These are phyloP conservation scores for Columba janthina DNA, from an alignment of 2,113 vertebrate species.

Conservation along the genomic window DNA sequence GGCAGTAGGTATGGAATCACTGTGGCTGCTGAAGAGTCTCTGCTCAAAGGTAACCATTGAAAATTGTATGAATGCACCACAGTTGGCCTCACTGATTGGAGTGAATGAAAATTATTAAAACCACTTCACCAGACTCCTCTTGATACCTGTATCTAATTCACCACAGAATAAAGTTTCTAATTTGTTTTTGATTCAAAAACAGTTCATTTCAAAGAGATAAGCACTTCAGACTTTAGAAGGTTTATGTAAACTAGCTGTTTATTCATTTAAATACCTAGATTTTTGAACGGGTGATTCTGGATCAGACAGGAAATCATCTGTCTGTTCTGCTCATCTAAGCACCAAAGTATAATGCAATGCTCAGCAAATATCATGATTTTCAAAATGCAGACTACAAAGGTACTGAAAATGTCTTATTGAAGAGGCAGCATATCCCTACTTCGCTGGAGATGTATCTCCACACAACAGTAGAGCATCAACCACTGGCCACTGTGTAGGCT, in stretches of 20 bases:
- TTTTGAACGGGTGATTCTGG: not conserved
- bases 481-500: not conserved
- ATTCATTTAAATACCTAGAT: not conserved
- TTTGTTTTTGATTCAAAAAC: not conserved
- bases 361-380: not conserved
- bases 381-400: not conserved
- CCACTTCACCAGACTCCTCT: not conserved
- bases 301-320: not conserved
- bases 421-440: not conserved
- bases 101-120: not conserved
- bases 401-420: not conserved
- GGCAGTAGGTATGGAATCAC: not conserved
- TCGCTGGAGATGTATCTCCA: not conserved
- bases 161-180: not conserved
- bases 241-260: not conserved
- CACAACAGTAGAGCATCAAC: fast-evolving
- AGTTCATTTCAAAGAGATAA: not conserved
- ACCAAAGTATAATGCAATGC: not conserved
- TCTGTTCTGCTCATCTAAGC: not conserved
- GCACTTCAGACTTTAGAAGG: not conserved
- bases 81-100: not conserved
- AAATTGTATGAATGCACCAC: not conserved
- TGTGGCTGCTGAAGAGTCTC: not conserved
- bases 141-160: not conserved
- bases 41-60: not conserved